Base-by-base conservation (phyloP, 1,140 invertebrate genomes). In the Sinonovacula constricta region DNA sequence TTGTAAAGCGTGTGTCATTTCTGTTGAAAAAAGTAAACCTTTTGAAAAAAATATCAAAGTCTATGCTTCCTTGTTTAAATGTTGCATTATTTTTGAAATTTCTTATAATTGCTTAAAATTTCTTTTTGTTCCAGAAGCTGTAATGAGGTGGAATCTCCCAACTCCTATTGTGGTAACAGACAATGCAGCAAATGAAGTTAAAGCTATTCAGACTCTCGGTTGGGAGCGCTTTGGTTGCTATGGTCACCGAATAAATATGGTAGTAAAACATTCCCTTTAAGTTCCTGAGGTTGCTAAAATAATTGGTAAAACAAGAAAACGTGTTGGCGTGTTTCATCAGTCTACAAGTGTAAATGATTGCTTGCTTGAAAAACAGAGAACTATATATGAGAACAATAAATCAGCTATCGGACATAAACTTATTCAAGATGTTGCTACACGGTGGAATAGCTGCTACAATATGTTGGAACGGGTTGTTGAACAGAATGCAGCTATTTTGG, bases 101-200 rank as follows among this genome's bases (percentile, higher is more conserved):
- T n/a, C n/a, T n/a, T n/a, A n/a, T n/a, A n/a, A n/a, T n/a, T n/a
- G n/a, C n/a, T n/a, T n/a, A n/a, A n/a, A n/a, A n/a, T n/a, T n/a
- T n/a, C n/a, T n/a, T n/a, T n/a, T n/a, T n/a, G n/a, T 79, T 2
- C 12, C 36, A 18, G 67, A 65, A 30, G 59, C 62, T 26, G 59
- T 71, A 39, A 36, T 14, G 0, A 30, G 33, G 24, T 65, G 60
- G 49, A 26, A n/a, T 3, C 22, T 75, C 7, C 30, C 81, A 45
- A 24, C 26, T 33, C 0, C 4, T 54, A 57, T 72, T 14, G 76
- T 36, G 14, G 57, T 51, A 0, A 76, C 81, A 15, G 81, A 82
- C 28, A 82, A 82, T 71, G 72, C 77, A 22, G 76, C 77, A 3
- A 82, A 79, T 53, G 77, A 82, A 60, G 53, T 36, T n/a, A 79